These are phyloP conservation scores for Osmoderma eremita DNA, from an alignment of 2,888 invertebrate genomes.

Conservation along the genomic window DNA sequence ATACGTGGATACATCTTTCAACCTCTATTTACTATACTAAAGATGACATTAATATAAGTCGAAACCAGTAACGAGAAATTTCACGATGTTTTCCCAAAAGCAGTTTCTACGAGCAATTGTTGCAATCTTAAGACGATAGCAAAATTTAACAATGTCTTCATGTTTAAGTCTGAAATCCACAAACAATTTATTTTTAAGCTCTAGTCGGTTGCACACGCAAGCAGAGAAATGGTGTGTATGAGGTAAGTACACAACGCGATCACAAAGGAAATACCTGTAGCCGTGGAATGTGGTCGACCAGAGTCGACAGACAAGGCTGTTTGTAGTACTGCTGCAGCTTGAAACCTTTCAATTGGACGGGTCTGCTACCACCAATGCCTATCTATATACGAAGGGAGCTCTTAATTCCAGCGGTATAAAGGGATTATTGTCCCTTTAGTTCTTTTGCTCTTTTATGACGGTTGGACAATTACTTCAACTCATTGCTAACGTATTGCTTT, in stretches of 20 bases:
- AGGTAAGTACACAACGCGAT: constrained; percentile 40
- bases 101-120: too few relatives aligned
- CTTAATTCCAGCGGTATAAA: constrained; percentile 21
- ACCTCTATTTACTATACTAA: too few relatives aligned
- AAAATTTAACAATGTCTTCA: too few relatives aligned
- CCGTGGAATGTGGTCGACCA: constrained; percentile 54
- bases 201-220: constrained; percentile 7
- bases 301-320: constrained; percentile 41
- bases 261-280: constrained; percentile 58
- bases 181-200: too few relatives aligned
- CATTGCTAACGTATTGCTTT: background rate
- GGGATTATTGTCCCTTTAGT: constrained; percentile 1
- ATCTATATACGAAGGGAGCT: constrained; percentile 18
- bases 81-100: too few relatives aligned
- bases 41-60: too few relatives aligned
- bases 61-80: too few relatives aligned
- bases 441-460: constrained; percentile 1
- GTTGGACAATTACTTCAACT: constrained; percentile 13
- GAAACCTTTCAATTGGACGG: constrained; percentile 42
- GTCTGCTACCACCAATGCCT: constrained; percentile 29
- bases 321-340: constrained; percentile 42
- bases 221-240: constrained; percentile 9
- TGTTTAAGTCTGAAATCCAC: too few relatives aligned
- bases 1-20: too few relatives aligned
- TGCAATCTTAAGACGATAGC: too few relatives aligned